A percentile compares a stretch with the other conserved stretches of the same genome.
These are phyloP conservation scores for Mesoclemmys tuberculata DNA, from an alignment of 2,113 vertebrate species.

Conservation along the genomic window DNA sequence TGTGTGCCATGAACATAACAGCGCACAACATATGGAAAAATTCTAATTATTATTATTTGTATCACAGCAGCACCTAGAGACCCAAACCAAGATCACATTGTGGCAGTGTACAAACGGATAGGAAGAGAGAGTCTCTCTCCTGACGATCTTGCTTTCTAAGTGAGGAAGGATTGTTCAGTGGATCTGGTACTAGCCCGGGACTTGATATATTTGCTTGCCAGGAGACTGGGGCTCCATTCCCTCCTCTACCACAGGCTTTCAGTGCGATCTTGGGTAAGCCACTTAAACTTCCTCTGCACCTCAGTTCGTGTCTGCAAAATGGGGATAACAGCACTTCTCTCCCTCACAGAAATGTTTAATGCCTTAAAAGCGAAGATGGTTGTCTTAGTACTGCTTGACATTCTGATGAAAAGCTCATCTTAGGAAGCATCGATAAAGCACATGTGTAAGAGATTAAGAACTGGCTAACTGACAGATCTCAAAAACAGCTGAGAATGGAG, in stretches of 20 bases:
- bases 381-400: not conserved
- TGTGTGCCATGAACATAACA: not conserved
- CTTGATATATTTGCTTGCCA: not conserved
- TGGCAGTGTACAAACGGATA: rapidly evolving
- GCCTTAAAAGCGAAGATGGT: not conserved
- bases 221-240: not conserved
- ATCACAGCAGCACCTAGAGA: not conserved
- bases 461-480: too few relatives aligned
- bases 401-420: not conserved
- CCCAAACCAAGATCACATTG: not conserved
- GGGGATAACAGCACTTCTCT: not conserved
- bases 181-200: not conserved
- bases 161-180: not conserved
- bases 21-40: not conserved
- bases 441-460: not conserved
- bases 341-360: not conserved
- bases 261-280: not conserved
- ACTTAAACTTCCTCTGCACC: not conserved
- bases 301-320: not conserved
- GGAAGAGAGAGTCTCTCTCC: not conserved
- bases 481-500: not conserved
- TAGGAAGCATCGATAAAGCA: not conserved
- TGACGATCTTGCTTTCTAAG: not conserved
- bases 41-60: not conserved
- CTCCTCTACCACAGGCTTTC: not conserved